Percentiles rank a stretch among this genome's conserved stretches.
Evolutionary conservation across 2,797 vertebrate genomes (phyloP).

Genomic region (Sciaenops ocellatus): DNA sequence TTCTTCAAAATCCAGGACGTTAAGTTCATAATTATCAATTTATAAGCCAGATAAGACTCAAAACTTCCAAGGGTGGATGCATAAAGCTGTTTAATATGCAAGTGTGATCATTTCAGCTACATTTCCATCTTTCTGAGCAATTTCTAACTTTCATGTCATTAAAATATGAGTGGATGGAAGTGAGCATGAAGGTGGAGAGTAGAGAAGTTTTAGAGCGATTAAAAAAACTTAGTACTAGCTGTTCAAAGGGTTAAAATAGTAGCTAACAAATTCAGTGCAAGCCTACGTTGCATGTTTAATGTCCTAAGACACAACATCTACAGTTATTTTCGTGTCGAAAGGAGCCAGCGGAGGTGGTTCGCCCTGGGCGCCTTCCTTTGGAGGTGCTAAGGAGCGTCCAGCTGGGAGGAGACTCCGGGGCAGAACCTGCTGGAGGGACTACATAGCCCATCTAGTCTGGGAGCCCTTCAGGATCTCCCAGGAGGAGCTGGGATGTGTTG

Average conservation of each 20-base stretch:
- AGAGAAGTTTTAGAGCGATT: neutral
- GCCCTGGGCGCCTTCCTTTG: too few relatives aligned
- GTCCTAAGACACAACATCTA: neutral
- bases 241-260: too few relatives aligned
- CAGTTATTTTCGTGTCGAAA: too few relatives aligned
- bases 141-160: neutral
- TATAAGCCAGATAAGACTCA: neutral
- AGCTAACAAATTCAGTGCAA: neutral
- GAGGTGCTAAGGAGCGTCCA: too few relatives aligned
- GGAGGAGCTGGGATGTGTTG: too few relatives aligned
- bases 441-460: too few relatives aligned
- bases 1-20: neutral
- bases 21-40: neutral
- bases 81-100: neutral
- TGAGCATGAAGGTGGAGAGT: neutral
- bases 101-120: neutral
- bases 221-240: neutral
- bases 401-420: too few relatives aligned
- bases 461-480: too few relatives aligned
- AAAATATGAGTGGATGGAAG: neutral
- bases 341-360: too few relatives aligned
- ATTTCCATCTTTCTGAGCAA: neutral
- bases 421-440: too few relatives aligned
- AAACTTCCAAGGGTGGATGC: neutral
- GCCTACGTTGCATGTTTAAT: neutral